phyloP scores from a whole-genome alignment of 2,888 invertebrate genomes.

The Melanostoma mellinum region DNA sequence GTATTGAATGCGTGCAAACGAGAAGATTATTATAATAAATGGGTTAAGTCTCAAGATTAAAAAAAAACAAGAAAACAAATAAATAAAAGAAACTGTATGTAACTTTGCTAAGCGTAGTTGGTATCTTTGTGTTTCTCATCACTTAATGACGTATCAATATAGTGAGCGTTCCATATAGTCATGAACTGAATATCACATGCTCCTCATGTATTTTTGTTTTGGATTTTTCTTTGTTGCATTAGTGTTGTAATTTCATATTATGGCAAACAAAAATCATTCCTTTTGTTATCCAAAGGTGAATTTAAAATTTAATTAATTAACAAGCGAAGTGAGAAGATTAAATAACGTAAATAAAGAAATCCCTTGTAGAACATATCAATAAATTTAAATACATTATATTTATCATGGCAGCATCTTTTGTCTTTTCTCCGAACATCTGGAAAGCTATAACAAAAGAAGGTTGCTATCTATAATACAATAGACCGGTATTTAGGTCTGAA shows the following conservation, averaged over 20 bases:
- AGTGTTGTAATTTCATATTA: constrained; percentile 22
- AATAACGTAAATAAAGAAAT: constrained; percentile 38
- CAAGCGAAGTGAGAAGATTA: constrained; percentile 27
- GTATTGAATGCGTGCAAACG: constrained; percentile 30
- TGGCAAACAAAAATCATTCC: constrained; percentile 57
- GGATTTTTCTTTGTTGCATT: constrained; percentile 39
- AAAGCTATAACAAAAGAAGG: too few relatives aligned
- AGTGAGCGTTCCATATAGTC: constrained; percentile 24
- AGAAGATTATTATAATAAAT: constrained; percentile 17
- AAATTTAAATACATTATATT: constrained; percentile 70
- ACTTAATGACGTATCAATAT: constrained; percentile 21
- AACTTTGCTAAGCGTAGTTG: constrained; percentile 59
- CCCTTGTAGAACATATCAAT: constrained; percentile 65
- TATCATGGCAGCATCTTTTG: too few relatives aligned
- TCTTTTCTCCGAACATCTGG: too few relatives aligned
- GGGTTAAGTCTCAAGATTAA: constrained; percentile 37
- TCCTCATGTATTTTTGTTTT: constrained; percentile 44
- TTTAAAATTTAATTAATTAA: constrained; percentile 32
- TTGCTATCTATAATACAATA: too few relatives aligned
- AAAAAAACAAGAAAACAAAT: constrained; percentile 23
- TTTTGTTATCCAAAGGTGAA: constrained; percentile 51
- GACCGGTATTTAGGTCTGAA: too few relatives aligned
- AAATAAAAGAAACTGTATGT: constrained; percentile 39
- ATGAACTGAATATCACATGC: constrained; percentile 34
- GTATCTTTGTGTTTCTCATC: constrained; percentile 55